Base-by-base conservation (phyloP, 2,888 invertebrate genomes). In the Sylvicola cinctus region DNA sequence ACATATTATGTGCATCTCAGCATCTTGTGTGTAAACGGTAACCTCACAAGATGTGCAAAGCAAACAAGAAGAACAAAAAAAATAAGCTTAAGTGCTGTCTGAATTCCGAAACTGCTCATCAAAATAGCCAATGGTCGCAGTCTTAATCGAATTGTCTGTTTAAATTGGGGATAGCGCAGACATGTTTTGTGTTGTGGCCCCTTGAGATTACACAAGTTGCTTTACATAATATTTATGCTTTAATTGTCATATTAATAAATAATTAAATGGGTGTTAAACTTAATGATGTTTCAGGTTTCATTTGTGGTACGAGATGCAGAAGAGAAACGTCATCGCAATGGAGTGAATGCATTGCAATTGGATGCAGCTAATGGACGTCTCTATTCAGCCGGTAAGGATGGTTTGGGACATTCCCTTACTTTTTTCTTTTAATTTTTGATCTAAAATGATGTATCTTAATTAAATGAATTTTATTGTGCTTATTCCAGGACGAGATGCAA, bases 231-330 rank as follows among this genome's bases (percentile, higher is more conserved):
- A 11, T 12, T 11, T 5, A 8, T 11, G 28, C 13, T 11, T n/a
- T 8, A 4, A 12, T n/a, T 25, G 7, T 10, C 7, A 25, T 8
- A 25, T 10, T 25, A 10, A 25, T 25, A 25, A 25, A 7, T 25
- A 25, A 25, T 25, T 25, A 7, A 10, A 8, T 25, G 7, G 8
- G n/a, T 11, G 14, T 20, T 16, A 7, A 14, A 4, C 17, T 7
- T 29, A 4, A 11, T 29, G 23, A 17, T 12, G 29, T 17, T 37
- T 14, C 33, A 95, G 85, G 87, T 96, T 41, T 96, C 96, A 41
- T 95, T 91, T 70, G 91, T 96, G 39, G 90, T 98, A 50, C 77
- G 96, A 46, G 91, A 93, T 61, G 88, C 91, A 52, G 81, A 85
- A 49, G 96, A 98, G 62, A 72, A 77, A 45, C 73, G 77, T 46